Evolutionary conservation across 2,113 vertebrate genomes (phyloP).

Genomic region (rabbit (Oryctolagus cuniculus)): mOryCun1.1 NC_091440.1:132813001-132813500

Average conservation of each 20-base stretch:
- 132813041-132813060: neutral
- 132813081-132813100: no score
- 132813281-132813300: neutral
- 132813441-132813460: slow-evolving; percentile 56
- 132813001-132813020: neutral
- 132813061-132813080: neutral
- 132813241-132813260: neutral
- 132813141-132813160: no score
- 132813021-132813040: neutral
- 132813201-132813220: neutral
- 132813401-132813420: slow-evolving; percentile 63
- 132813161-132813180: neutral
- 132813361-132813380: slow-evolving; percentile 54
- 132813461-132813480: slow-evolving; percentile 72
- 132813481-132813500: slow-evolving; percentile 48
- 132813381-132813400: slow-evolving; percentile 4
- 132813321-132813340: slow-evolving; percentile 4
- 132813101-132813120: neutral
- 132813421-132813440: slow-evolving; percentile 64
- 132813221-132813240: no score
- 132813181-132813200: neutral
- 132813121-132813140: neutral
- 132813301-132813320: neutral
- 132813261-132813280: neutral
- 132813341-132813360: slow-evolving; percentile 54